These are phyloP conservation scores for Tribolium castaneum DNA, from an alignment of 1,140 invertebrate species.

Conservation along the genomic window DNA sequence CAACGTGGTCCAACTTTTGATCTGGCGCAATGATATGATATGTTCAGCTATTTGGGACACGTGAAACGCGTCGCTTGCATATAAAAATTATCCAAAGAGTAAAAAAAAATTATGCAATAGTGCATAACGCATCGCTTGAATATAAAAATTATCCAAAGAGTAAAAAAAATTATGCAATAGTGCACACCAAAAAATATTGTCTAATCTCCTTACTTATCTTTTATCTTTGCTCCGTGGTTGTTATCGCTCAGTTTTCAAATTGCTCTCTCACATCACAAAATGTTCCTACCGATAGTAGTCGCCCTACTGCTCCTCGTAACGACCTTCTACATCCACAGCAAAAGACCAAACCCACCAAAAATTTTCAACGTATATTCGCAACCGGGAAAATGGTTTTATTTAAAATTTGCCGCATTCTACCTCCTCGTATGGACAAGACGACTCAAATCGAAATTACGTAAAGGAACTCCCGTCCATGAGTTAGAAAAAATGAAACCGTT, in stretches of 20 bases:
- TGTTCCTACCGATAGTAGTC: neutral
- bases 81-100: too few relatives aligned
- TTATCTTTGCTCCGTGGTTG: neutral
- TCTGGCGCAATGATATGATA: too few relatives aligned
- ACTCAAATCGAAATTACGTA: slow-evolving; percentile 66
- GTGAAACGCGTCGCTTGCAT: too few relatives aligned
- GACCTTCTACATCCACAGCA: slow-evolving; percentile 11
- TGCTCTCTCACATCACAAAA: neutral
- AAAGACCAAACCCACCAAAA: slow-evolving; percentile 62
- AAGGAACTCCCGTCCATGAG: slow-evolving; percentile 56
- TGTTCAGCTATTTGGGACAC: too few relatives aligned
- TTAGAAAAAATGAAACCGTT: slow-evolving; percentile 73
- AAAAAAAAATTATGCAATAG: too few relatives aligned
- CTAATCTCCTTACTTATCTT: neutral
- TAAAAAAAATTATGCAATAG: too few relatives aligned
- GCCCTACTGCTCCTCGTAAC: neutral
- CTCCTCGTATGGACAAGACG: slow-evolving; percentile 68
- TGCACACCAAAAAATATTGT: neutral
- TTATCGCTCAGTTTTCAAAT: slow-evolving; percentile 30
- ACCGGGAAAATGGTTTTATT: slow-evolving; percentile 72
- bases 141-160: too few relatives aligned
- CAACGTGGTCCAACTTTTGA: too few relatives aligned
- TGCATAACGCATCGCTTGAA: too few relatives aligned
- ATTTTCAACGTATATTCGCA: slow-evolving; percentile 71
- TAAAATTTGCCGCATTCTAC: slow-evolving; percentile 71